Evolutionary conservation across 2,797 vertebrate genomes (phyloP).

Genomic region (Glossophaga mutica): DNA sequence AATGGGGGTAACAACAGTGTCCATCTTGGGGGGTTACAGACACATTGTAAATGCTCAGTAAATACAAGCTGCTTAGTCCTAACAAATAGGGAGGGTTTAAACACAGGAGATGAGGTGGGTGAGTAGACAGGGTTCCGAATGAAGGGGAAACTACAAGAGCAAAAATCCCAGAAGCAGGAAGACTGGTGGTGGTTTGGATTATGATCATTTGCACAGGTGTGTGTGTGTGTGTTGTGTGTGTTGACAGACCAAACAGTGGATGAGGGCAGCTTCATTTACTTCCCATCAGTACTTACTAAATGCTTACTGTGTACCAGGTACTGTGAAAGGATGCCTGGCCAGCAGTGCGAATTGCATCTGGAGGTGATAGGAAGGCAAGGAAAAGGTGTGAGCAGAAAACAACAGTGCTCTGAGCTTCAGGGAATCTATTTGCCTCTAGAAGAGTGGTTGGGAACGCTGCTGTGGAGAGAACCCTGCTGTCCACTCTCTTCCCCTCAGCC

Average conservation of each 20-base stretch:
- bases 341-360: background rate
- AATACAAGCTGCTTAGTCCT: background rate
- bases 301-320: background rate
- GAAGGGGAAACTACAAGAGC: background rate
- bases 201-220: background rate
- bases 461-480: background rate
- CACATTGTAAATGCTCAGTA: background rate
- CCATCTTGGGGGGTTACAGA: background rate
- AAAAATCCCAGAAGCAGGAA: slow-evolving; percentile 11
- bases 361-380: background rate
- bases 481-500: background rate
- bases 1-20: background rate
- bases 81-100: background rate
- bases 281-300: background rate
- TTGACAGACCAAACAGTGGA: background rate
- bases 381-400: background rate
- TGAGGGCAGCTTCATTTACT: background rate
- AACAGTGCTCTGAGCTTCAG: background rate
- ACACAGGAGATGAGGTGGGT: background rate
- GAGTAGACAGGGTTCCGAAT: background rate
- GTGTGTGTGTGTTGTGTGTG: background rate
- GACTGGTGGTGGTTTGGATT: background rate
- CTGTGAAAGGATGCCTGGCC: background rate
- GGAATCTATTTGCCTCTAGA: background rate
- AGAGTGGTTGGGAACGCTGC: background rate